A percentile compares a stretch with the other conserved stretches of the same genome.
Conservation (phyloP, 2,888 invertebrate species). For the Euplexia lucipara region DNA sequence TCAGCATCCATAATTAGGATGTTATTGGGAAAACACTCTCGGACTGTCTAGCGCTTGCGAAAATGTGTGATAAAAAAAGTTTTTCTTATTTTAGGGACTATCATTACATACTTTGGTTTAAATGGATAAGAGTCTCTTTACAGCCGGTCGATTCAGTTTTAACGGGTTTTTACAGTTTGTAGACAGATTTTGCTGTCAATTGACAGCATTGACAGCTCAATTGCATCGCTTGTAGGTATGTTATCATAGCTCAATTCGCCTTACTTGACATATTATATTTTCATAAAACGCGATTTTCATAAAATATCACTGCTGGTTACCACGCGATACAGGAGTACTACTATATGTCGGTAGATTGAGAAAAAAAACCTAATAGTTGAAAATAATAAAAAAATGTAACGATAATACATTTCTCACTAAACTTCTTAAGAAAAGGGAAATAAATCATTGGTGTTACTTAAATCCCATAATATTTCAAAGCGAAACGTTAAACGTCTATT, state of each 20-base stretch:
- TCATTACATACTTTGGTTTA: background rate
- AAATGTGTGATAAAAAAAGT: background rate
- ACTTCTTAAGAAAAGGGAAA: background rate
- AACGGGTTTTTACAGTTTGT: no score
- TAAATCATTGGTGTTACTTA: conserved; percentile 36
- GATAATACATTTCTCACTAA: background rate
- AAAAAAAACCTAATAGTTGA: no score
- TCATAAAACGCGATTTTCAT: no score
- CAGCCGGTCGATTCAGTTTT: no score
- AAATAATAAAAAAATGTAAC: conserved; percentile 7
- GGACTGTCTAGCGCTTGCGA: background rate
- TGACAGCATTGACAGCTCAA: no score
- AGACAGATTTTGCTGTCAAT: no score
- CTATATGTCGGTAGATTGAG: no score
- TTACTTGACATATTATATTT: no score
- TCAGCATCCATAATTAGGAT: background rate
- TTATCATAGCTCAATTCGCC: no score
- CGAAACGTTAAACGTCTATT: conserved; percentile 42
- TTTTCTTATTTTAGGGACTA: background rate
- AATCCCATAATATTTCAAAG: conserved; percentile 28
- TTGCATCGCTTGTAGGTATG: no score
- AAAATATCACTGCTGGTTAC: no score
- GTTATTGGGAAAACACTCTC: background rate
- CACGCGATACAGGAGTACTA: conserved; percentile 1
- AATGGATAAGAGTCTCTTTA: background rate